Base-by-base conservation (phyloP, 1,140 invertebrate species). In the Tachypleus tridentatus region DNA sequence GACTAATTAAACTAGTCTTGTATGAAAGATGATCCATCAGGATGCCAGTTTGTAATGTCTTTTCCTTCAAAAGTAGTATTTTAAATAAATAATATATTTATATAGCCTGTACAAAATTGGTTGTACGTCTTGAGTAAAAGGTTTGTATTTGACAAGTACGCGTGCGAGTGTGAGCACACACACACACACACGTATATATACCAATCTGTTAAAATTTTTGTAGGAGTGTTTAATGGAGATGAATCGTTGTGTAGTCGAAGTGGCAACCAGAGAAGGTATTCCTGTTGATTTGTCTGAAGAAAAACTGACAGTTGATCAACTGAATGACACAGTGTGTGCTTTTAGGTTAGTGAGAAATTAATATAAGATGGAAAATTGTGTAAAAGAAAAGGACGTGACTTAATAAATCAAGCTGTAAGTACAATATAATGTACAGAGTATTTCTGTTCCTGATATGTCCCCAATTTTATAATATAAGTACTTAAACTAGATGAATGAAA, bases 211-310 rank as follows among this genome's bases (percentile, higher is more conserved):
- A 29, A 29, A 29, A 29, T 61, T 70, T 72, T 63, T 66, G 73
- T 72, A 67, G 72, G 71, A 66, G 57, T 57, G 48, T 56, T 59
- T 66, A 8, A 66, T 63, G 54, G 61, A 66, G 47, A 50, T 63
- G 7, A 66, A 66, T 60, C 65, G 65, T n/a, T 9, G 29, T 8
- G 5, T 66, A 47, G 61, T 60, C 56, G 65, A 66, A n/a, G 62
- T 61, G 62, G 65, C 65, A 4, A 6, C 57, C 51, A 60, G 29
- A 58, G 61, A 66, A 56, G 65, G 58, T 8, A 60, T 66, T 10
- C 59, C 49, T 4, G 7, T 66, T 29, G 58, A 66, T 48, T 8
- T 60, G 5, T 56, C 11, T 47, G 59, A 57, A 5, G 57, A 58
- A 11, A 29, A 29, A 29, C 11, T 66, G 51, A 66, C 61, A 29